phyloP scores from a whole-genome alignment of 2,797 vertebrate species.

The Rhabdomys pumilio region DNA sequence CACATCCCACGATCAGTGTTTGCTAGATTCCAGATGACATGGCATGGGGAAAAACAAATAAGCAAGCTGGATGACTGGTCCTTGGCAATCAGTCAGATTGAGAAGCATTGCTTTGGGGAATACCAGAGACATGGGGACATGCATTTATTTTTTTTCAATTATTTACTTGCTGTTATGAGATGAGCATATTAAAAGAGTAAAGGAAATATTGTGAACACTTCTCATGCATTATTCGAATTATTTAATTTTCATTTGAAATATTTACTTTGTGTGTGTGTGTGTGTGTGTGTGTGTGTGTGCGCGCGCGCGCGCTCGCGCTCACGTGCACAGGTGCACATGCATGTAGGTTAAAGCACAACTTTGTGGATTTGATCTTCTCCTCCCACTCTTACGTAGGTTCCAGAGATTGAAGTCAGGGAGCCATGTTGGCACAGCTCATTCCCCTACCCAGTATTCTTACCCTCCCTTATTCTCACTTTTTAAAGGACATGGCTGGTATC shows the following conservation, averaged over 20 bases:
- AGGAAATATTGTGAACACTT: neutral
- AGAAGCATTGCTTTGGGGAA: neutral
- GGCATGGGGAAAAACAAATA: neutral
- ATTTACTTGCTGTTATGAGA: neutral
- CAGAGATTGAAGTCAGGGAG: neutral
- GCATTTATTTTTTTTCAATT: neutral
- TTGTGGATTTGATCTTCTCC: neutral
- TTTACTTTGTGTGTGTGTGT: neutral
- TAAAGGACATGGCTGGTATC: neutral
- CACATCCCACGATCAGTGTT: neutral
- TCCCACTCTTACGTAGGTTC: neutral
- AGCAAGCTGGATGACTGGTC: neutral
- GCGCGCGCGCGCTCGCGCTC: too few relatives aligned
- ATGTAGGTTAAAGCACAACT: neutral
- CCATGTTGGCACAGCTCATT: neutral
- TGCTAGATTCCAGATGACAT: too few relatives aligned
- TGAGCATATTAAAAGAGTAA: neutral
- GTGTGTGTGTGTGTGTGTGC: neutral
- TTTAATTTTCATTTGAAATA: slow-evolving; percentile 38
- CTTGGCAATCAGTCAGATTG: neutral
- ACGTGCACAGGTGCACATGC: too few relatives aligned
- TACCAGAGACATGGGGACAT: neutral
- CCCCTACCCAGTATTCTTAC: too few relatives aligned
- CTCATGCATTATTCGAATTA: neutral
- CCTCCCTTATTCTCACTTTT: neutral